phyloP scores from a whole-genome alignment of 2,797 vertebrate species.

The Ateles fusciceps region DNA sequence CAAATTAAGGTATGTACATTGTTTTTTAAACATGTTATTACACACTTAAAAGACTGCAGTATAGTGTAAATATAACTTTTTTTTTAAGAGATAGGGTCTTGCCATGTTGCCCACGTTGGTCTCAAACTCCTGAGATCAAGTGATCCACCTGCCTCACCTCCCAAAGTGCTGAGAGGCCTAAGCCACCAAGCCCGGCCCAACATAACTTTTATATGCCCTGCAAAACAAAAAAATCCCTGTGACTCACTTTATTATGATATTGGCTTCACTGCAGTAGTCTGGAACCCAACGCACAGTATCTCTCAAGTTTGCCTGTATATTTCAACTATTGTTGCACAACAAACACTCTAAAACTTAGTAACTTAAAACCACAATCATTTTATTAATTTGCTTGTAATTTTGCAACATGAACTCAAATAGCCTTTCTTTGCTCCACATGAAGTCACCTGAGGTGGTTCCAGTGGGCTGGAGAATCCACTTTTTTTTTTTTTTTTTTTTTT shows the following conservation, averaged over 20 bases:
- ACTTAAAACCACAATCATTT: not conserved
- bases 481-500: no score
- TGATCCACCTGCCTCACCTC: no score
- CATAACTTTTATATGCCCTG: not conserved
- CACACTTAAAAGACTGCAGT: not conserved
- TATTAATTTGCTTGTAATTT: not conserved
- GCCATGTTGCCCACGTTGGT: no score
- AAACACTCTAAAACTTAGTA: not conserved
- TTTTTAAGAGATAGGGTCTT: no score
- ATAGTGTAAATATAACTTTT: not conserved
- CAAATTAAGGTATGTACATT: not conserved
- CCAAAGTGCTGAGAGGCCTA: no score
- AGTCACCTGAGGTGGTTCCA: not conserved
- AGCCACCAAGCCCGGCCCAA: no score
- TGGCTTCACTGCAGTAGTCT: not conserved
- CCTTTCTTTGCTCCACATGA: not conserved
- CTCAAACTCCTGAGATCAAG: no score
- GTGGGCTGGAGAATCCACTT: not conserved
- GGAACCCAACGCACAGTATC: not conserved
- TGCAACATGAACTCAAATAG: not conserved
- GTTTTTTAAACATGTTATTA: not conserved
- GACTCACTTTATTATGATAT: not conserved
- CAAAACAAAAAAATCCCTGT: not conserved
- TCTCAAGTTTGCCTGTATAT: not conserved
- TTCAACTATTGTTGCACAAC: not conserved